Base-by-base conservation (phyloP, 2,797 vertebrate species). In the Trachurus trachurus region DNA sequence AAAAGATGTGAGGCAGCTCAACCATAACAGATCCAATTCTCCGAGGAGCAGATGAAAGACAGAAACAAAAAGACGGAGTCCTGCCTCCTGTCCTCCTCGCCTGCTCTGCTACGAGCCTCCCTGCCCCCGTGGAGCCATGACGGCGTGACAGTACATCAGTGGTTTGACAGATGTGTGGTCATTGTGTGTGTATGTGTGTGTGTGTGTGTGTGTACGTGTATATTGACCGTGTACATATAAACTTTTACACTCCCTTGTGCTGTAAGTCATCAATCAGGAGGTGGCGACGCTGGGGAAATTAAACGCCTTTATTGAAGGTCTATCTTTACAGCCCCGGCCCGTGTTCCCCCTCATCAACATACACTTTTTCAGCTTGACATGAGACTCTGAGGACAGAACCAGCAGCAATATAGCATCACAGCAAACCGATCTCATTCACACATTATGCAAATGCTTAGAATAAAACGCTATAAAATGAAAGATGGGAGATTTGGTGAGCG, bases 251-350 rank as follows among this genome's bases (percentile, higher is more conserved):
- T 57, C 81, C 80, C 75, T 62, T 9, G 61, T 78, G 49, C 59
- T 19, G 66, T 12, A 0, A 0, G 58, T 78, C 74, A 65, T 90
- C 82, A 79, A 83, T 91, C 87, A 85, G 49, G 16, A 66, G 53
- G 66, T 0, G 57, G 66, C 0, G 73, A 83, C 90, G 57, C 88
- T 12, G 54, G 92, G 92, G 92, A 91, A 93, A 93, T 92, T 89
- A 85, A 90, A 88, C 66, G 45, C 50, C 73, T 83, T 86, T 77
- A 89, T 85, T 85, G 80, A 86, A 78, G 71, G 74, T 81, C 74
- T 74, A 44, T 61, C 60, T 87, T 81, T 82, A 74, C 71, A 54
- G 62, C 64, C 60, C 8, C 1, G 45, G 71, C 57, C 50, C 2
- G 66, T 58, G 44, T 72, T 81, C 64, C 71, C 21, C 64, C 26